Conservation (phyloP, 2,888 invertebrate genomes). For the Idaea aversata region DNA sequence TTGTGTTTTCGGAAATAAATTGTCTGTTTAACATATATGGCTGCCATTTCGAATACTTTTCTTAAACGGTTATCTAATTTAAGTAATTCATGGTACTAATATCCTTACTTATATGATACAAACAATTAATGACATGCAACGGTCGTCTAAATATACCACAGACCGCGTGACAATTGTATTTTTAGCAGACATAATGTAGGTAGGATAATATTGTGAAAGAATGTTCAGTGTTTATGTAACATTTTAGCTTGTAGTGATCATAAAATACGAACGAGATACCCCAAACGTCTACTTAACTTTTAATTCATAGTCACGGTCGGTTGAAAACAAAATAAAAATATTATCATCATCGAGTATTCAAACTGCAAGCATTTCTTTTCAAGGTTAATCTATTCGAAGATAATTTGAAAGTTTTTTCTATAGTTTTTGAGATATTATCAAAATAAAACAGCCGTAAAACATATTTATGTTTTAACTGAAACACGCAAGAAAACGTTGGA, state of each 20-base stretch:
- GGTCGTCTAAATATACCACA: constrained; percentile 32
- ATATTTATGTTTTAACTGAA: no score
- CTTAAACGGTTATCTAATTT: neutral
- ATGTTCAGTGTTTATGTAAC: constrained; percentile 14
- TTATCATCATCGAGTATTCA: neutral
- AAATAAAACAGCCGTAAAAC: neutral
- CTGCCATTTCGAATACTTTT: constrained; percentile 20
- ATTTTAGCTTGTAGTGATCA: constrained; percentile 7
- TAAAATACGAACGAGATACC: constrained; percentile 13
- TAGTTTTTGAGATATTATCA: neutral
- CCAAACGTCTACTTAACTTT: neutral
- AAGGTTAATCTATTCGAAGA: neutral
- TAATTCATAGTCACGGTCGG: neutral
- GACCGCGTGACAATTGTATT: constrained; percentile 32
- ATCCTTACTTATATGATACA: neutral
- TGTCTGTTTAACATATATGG: constrained; percentile 22
- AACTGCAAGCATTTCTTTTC: neutral
- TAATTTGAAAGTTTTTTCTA: neutral
- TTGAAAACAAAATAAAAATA: neutral
- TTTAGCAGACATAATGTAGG: constrained; percentile 23
- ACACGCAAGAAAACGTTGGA: no score
- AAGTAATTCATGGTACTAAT: neutral
- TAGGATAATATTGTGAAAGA: constrained; percentile 22
- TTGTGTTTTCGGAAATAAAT: constrained; percentile 49
- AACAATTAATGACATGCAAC: constrained; percentile 15